Percentiles rank a stretch among this genome's conserved stretches.
Evolutionary conservation across 2,797 vertebrate genomes (phyloP).

Genomic region (Poecilia velifera): DNA sequence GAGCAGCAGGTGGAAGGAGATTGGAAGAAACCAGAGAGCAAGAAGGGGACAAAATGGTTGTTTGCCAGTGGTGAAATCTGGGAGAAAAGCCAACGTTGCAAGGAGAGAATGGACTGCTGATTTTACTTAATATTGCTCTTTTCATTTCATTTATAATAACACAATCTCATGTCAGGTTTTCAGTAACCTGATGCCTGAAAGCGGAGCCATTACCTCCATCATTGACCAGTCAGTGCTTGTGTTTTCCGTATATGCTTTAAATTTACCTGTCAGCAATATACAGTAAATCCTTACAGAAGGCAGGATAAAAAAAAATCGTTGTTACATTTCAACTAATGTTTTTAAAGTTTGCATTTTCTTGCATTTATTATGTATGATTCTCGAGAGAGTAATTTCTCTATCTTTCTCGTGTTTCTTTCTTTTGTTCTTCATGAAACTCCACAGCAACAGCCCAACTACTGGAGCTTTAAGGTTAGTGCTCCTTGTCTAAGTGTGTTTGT

Average conservation of each 20-base stretch:
- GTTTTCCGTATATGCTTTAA: conserved; percentile 15
- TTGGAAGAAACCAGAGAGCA: conserved; percentile 15
- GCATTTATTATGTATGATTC: neutral
- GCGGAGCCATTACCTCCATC: conserved; percentile 14
- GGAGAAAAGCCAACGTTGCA: conserved; percentile 55
- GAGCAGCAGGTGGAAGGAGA: conserved; percentile 34
- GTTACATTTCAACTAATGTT: neutral
- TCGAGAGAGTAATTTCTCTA: conserved; percentile 25
- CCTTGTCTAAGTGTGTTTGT: conserved; percentile 53
- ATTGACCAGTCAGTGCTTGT: conserved; percentile 35
- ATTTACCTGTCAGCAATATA: conserved; percentile 31
- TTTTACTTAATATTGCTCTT: conserved; percentile 60
- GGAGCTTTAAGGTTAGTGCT: conserved; percentile 99
- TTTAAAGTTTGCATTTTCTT: neutral
- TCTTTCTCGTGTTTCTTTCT: conserved; percentile 41
- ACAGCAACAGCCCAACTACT: conserved; percentile 98
- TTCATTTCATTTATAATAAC: conserved; percentile 65
- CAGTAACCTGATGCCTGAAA: conserved; percentile 41
- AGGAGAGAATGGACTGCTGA: conserved; percentile 47
- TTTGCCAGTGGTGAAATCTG: conserved; percentile 50
- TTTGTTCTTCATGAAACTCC: conserved; percentile 54
- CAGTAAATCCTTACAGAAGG: conserved; percentile 23
- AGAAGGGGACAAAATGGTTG: conserved; percentile 21
- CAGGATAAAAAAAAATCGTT: neutral
- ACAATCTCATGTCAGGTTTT: conserved; percentile 49